A percentile compares a stretch with the other conserved stretches of the same genome.
Conservation (phyloP, 1,140 invertebrate species). For the Lineus longissimus region DNA sequence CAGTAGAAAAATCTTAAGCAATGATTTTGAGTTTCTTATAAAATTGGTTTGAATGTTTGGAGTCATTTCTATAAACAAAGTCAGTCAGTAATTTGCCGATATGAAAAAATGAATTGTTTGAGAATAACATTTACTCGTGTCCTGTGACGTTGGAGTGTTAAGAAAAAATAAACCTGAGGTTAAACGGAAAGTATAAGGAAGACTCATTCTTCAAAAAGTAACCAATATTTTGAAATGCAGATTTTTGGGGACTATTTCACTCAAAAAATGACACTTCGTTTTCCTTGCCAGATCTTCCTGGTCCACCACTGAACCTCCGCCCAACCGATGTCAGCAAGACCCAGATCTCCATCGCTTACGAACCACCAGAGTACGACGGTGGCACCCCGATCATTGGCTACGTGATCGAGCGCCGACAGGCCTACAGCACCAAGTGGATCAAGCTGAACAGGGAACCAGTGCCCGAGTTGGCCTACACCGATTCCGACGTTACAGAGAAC, state of each 20-base stretch:
- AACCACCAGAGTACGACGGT: slow-evolving; percentile 63
- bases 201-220: not conserved
- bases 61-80: not conserved
- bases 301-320: slow-evolving; percentile 78
- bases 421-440: not conserved
- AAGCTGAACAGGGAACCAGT: slow-evolving; percentile 4
- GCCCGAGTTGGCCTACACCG: not conserved
- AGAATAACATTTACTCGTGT: too few species aligned
- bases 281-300: slow-evolving; percentile 65
- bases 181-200: too few species aligned
- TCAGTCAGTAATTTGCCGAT: not conserved
- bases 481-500: slow-evolving; percentile 61
- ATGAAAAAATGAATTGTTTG: not conserved
- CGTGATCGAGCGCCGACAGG: slow-evolving; percentile 66
- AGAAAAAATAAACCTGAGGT: too few species aligned
- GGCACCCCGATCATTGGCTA: slow-evolving; percentile 70
- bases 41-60: not conserved
- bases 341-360: slow-evolving; percentile 89
- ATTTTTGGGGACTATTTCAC: not conserved
- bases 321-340: slow-evolving; percentile 79
- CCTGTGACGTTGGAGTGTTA: too few species aligned
- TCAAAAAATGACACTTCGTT: not conserved
- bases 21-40: not conserved
- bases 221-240: not conserved
- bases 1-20: slow-evolving; percentile 1